These are phyloP conservation scores for Eunapius fragilis DNA, from an alignment of 37 sponge, comb jelly and placozoan species.

Conservation along the genomic window DNA sequence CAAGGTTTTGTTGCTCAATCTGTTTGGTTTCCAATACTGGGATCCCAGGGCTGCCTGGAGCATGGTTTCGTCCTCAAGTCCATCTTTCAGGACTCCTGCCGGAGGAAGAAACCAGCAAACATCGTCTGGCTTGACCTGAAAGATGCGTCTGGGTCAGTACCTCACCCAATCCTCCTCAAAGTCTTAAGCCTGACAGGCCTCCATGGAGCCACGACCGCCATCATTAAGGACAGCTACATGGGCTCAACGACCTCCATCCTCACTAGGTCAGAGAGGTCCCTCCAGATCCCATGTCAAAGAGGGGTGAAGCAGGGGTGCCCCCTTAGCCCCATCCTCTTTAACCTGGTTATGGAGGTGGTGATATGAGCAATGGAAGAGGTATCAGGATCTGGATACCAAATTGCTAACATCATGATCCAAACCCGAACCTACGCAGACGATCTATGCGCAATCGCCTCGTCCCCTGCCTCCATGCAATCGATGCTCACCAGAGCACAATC, in stretches of 20 bases:
- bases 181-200: neutral
- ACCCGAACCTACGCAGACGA: neutral
- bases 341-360: neutral
- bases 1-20: too few species aligned
- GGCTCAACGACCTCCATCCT: neutral
- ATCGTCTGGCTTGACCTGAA: neutral
- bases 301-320: constrained; percentile 19
- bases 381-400: too few species aligned
- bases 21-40: too few species aligned
- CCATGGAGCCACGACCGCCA: neutral
- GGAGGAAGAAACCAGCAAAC: neutral
- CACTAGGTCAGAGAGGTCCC: too few species aligned
- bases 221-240: neutral
- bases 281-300: neutral
- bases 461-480: too few species aligned
- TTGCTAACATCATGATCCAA: neutral
- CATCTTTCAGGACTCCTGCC: too few species aligned
- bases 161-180: neutral
- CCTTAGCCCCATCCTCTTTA: constrained; percentile 16
- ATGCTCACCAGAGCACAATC: too few species aligned
- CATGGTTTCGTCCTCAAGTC: too few species aligned
- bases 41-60: too few species aligned
- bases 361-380: neutral
- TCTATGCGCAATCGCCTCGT: too few species aligned
- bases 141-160: constrained; percentile 1